Conservation (phyloP, 2,797 vertebrate species). For the Takifugu rubripes region DNA sequence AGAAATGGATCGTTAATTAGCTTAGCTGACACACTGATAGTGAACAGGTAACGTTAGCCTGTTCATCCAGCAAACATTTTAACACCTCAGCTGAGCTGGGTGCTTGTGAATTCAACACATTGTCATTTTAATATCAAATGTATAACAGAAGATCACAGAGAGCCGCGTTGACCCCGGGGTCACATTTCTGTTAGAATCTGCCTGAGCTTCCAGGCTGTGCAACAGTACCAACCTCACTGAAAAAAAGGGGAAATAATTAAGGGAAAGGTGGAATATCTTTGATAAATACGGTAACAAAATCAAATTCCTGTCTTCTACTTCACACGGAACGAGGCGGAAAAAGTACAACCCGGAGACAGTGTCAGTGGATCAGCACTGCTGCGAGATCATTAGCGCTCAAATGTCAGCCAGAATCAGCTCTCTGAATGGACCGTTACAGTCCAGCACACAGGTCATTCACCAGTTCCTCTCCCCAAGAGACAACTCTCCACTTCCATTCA, state of each 20-base stretch:
- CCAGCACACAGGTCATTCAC: slow-evolving; percentile 33
- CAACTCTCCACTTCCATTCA: slow-evolving; percentile 40
- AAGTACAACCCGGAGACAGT: slow-evolving; percentile 20
- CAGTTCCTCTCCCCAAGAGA: slow-evolving; percentile 43
- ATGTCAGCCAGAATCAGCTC: slow-evolving; percentile 35
- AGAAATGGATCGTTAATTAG: too few species aligned
- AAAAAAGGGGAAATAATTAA: neutral
- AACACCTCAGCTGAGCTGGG: too few species aligned
- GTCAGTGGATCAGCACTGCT: slow-evolving; percentile 40
- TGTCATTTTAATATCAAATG: neutral
- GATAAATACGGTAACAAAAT: neutral
- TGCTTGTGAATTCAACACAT: neutral
- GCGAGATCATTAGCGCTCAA: slow-evolving; percentile 52
- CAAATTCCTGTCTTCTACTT: neutral
- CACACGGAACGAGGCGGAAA: slow-evolving; percentile 6
- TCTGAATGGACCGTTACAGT: slow-evolving; percentile 43
- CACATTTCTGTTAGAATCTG: too few species aligned
- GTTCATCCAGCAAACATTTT: too few species aligned
- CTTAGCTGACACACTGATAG: too few species aligned
- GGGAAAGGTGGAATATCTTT: neutral
- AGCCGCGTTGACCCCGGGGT: too few species aligned
- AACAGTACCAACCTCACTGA: neutral
- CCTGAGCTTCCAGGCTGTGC: neutral
- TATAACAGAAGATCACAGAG: neutral
- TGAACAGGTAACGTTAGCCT: too few species aligned